Conservation (phyloP, 2,797 vertebrate genomes). For the Gallirallus australis region DNA sequence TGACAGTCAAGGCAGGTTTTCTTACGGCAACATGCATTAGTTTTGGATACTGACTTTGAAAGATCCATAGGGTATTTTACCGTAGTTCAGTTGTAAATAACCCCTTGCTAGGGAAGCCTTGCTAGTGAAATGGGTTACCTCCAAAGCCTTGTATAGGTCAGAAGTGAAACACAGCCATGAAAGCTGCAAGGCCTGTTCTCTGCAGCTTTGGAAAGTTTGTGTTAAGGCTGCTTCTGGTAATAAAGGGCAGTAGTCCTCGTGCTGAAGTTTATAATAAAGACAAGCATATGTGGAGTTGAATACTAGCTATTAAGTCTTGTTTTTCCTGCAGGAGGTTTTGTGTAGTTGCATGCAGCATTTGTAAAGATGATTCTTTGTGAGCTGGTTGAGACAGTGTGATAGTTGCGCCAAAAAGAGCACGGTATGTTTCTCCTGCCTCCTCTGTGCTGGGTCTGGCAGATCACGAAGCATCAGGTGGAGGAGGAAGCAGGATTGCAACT, state of each 20-base stretch:
- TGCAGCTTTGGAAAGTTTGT: background rate
- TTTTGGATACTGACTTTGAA: background rate
- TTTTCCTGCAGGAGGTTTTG: background rate
- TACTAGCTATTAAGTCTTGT: background rate
- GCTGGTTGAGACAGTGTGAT: background rate
- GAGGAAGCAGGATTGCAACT: background rate
- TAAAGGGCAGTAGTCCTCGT: background rate
- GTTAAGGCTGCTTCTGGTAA: fast-evolving
- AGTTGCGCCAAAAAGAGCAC: background rate
- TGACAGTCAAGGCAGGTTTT: background rate
- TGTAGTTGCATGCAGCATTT: background rate
- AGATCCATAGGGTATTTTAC: background rate
- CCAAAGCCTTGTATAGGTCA: background rate
- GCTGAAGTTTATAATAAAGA: background rate
- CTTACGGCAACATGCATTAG: background rate
- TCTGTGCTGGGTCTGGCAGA: background rate
- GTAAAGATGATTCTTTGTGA: background rate
- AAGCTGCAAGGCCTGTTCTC: background rate
- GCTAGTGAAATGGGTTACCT: background rate
- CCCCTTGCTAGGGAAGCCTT: background rate
- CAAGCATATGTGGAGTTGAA: background rate
- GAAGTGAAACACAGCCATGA: background rate
- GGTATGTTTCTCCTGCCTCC: background rate
- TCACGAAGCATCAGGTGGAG: background rate
- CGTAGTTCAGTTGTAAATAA: background rate